A percentile compares a stretch with the other conserved stretches of the same genome.
phyloP scores from a whole-genome alignment of 2,888 invertebrate genomes.

The Lydus trimaculatus region DNA sequence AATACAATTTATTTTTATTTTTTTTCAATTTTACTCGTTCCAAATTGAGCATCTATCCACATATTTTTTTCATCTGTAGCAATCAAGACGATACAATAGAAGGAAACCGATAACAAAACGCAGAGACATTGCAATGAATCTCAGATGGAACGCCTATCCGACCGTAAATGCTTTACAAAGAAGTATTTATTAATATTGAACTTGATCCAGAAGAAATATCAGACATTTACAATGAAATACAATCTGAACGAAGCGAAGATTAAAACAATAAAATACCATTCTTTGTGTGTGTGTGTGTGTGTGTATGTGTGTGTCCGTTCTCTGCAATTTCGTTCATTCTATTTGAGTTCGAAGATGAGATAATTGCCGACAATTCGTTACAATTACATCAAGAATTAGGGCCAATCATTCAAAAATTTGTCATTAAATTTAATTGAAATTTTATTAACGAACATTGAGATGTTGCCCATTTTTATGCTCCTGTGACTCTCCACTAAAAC shows the following conservation, averaged over 20 bases:
- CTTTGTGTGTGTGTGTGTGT: background rate
- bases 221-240: slow-evolving; percentile 43
- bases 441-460: too few species aligned
- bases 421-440: slow-evolving; percentile 2
- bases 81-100: slow-evolving; percentile 39
- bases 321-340: slow-evolving; percentile 6
- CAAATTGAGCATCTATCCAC: background rate
- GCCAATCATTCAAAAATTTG: background rate
- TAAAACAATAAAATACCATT: slow-evolving; percentile 37
- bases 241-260: slow-evolving; percentile 29
- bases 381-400: background rate
- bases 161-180: slow-evolving; percentile 49
- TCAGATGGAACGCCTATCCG: slow-evolving; percentile 50
- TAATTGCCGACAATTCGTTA: background rate
- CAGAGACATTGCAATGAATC: slow-evolving; percentile 58
- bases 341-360: background rate
- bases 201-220: slow-evolving; percentile 44
- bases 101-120: slow-evolving; percentile 46
- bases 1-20: background rate
- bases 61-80: slow-evolving; percentile 10
- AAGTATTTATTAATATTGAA: slow-evolving; percentile 51
- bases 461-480: too few species aligned
- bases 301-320: slow-evolving; percentile 11
- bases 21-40: slow-evolving; percentile 25
- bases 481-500: too few species aligned